phyloP scores from a whole-genome alignment of 2,888 invertebrate species.

The Drosophila multiciliata region DNA sequence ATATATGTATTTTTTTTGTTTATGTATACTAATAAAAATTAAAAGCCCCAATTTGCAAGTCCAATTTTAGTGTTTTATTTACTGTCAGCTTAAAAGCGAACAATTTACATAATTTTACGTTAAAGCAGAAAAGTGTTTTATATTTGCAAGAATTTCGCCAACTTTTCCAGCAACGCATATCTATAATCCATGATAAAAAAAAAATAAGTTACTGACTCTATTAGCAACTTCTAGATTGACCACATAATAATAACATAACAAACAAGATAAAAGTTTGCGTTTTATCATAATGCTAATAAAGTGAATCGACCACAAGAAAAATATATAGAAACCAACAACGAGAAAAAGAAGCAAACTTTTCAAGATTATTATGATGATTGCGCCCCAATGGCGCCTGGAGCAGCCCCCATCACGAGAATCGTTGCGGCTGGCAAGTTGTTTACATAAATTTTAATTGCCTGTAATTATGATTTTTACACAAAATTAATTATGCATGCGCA shows the following conservation, averaged over 20 bases:
- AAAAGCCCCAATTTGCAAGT: neutral
- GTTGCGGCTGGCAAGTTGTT: constrained; percentile 63
- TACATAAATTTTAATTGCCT: constrained; percentile 75
- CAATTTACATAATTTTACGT: neutral
- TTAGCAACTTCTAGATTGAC: constrained; percentile 10
- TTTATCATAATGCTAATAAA: constrained; percentile 54
- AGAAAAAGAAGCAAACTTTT: constrained; percentile 40
- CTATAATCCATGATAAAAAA: neutral
- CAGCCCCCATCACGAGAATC: constrained; percentile 21
- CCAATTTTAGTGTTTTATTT: neutral
- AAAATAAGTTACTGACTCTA: constrained; percentile 9
- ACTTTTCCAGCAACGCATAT: neutral
- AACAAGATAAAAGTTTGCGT: constrained; percentile 42
- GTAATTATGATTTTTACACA: constrained; percentile 77
- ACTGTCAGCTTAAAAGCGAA: neutral
- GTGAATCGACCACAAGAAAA: constrained; percentile 43
- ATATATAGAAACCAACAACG: constrained; percentile 2
- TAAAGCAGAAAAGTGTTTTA: neutral
- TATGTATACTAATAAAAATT: neutral
- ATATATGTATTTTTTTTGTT: neutral
- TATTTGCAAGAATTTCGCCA: neutral
- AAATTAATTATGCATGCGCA: constrained; percentile 74
- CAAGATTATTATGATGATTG: constrained; percentile 60
- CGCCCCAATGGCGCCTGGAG: constrained; percentile 54
- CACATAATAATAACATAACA: constrained; percentile 13